A percentile compares a stretch with the other conserved stretches of the same genome.
phyloP scores from a whole-genome alignment of 2,888 invertebrate genomes.

The Lycia hirtaria region DNA sequence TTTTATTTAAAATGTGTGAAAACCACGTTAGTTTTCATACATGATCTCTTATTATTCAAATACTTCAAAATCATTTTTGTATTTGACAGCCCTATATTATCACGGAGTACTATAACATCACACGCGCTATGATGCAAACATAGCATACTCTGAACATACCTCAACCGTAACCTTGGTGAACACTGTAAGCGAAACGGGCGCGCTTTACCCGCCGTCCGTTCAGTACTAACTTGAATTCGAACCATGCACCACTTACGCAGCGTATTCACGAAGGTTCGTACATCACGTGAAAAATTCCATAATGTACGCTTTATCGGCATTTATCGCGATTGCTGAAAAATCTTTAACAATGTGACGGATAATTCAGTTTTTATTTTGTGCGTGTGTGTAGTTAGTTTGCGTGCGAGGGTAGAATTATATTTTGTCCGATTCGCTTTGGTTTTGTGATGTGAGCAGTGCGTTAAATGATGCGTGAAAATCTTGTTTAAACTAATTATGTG shows the following conservation, averaged over 20 bases:
- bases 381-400: conserved; percentile 11
- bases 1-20: too few relatives aligned
- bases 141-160: background rate
- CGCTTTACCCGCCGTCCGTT: conserved; percentile 41
- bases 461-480: conserved; percentile 12
- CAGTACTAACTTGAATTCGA: conserved; percentile 61
- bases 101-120: too few relatives aligned
- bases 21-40: too few relatives aligned
- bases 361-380: background rate
- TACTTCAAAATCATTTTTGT: too few relatives aligned
- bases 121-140: background rate
- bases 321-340: conserved; percentile 22
- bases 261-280: conserved; percentile 74
- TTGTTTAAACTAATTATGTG: conserved; percentile 3
- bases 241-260: conserved; percentile 80
- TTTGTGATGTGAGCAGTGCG: background rate
- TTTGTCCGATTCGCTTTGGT: conserved; percentile 1
- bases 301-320: conserved; percentile 24
- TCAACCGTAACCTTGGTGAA: conserved; percentile 46
- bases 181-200: conserved; percentile 38
- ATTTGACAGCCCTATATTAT: too few relatives aligned
- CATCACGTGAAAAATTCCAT: conserved; percentile 36
- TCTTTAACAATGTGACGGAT: conserved; percentile 4
- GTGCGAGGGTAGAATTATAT: conserved; percentile 11
- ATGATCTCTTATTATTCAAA: too few relatives aligned